Evolutionary conservation across 1,140 invertebrate species (phyloP).

Genomic region (Andricus grossulariae): DNA sequence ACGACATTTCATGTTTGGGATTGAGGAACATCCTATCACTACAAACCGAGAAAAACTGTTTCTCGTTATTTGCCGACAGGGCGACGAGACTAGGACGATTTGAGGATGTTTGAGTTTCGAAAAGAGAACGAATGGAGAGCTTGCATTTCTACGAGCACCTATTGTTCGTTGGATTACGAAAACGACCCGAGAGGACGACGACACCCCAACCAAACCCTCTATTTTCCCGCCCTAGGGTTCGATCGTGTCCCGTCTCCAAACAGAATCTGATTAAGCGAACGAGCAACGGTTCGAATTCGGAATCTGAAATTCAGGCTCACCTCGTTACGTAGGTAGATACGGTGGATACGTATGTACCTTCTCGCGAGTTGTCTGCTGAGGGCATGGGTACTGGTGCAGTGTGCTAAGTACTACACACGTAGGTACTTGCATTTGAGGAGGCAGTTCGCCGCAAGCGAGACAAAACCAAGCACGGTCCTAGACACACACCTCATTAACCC

Average conservation of each 20-base stretch:
- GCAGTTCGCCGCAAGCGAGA: conserved; percentile 14
- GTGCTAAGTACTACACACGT: no score
- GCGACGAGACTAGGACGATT: no score
- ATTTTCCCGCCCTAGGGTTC: conserved; percentile 58
- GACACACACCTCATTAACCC: conserved; percentile 44
- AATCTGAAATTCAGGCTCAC: conserved; percentile 60
- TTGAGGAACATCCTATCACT: neutral
- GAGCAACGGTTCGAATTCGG: conserved; percentile 61
- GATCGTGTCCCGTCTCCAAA: conserved; percentile 65
- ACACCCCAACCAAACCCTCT: conserved; percentile 37
- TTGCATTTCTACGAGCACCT: no score
- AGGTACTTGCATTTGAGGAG: conserved; percentile 34
- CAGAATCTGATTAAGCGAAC: conserved; percentile 63
- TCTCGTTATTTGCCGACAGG: no score
- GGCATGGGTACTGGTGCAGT: neutral
- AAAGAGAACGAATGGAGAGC: no score
- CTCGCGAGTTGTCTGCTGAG: conserved; percentile 40
- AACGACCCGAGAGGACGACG: neutral
- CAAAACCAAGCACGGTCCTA: conserved; percentile 6
- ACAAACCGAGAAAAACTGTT: neutral
- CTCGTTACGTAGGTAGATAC: conserved; percentile 45
- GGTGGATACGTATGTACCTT: conserved; percentile 40
- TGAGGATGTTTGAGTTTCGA: no score
- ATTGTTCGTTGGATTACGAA: neutral
- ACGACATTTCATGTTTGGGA: neutral